These are phyloP conservation scores for Pachymerium ferrugineum DNA, from an alignment of 2,888 invertebrate species.

Conservation along the genomic window DNA sequence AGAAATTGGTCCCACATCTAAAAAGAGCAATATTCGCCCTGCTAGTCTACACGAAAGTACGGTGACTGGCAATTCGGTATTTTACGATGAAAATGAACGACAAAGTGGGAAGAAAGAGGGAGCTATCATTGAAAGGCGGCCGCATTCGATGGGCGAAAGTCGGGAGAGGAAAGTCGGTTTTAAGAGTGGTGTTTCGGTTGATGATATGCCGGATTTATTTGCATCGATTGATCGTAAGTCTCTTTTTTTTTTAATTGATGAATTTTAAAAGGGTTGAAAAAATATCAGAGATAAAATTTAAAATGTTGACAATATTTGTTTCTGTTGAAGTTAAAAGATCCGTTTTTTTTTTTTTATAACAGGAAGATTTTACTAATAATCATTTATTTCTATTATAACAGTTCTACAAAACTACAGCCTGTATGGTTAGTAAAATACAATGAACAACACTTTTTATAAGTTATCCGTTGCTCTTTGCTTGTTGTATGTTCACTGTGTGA, in stretches of 20 bases:
- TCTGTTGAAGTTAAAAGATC: too few relatives aligned
- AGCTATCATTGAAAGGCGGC: slow-evolving; percentile 32
- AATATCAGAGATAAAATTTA: neutral
- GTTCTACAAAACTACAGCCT: slow-evolving; percentile 22
- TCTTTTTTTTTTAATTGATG: neutral
- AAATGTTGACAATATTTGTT: too few relatives aligned
- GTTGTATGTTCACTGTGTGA: slow-evolving; percentile 15
- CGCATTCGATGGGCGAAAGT: slow-evolving; percentile 29
- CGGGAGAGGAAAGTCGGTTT: slow-evolving; percentile 68
- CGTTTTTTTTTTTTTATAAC: too few relatives aligned
- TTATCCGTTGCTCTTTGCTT: slow-evolving; percentile 2
- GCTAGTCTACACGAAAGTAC: slow-evolving; percentile 1
- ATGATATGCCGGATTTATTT: slow-evolving; percentile 92
- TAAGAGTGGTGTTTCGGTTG: slow-evolving; percentile 86
- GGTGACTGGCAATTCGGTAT: slow-evolving; percentile 30
- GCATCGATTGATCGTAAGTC: slow-evolving; percentile 88
- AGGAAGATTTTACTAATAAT: neutral
- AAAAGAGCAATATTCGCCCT: neutral
- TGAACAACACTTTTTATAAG: neutral
- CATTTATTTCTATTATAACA: slow-evolving; percentile 1
- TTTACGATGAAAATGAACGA: slow-evolving; percentile 1
- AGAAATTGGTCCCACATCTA: neutral
- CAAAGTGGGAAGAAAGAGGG: slow-evolving; percentile 31
- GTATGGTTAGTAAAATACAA: slow-evolving; percentile 12
- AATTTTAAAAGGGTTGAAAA: neutral